Base-by-base conservation (phyloP, 2,888 invertebrate genomes). In the Strigamia crassipes region DNA sequence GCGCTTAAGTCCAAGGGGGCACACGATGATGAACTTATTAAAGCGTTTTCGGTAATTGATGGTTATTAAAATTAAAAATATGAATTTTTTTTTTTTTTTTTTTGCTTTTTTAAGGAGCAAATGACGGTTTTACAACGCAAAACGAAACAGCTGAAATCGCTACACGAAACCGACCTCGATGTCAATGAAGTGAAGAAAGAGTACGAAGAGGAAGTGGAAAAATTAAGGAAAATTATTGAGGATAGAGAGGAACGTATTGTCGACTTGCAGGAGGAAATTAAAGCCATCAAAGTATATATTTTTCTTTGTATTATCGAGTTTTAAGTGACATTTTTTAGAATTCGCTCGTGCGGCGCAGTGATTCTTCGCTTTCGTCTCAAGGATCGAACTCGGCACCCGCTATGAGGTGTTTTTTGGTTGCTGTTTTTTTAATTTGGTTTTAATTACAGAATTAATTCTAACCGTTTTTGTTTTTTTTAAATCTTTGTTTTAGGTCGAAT, bases 1-100 rank as follows among this genome's bases (percentile, higher is more conserved):
- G 90, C 91, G 0, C 87, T 92, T 83, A 89, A 91, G 34, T 92
- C 92, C 83, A 92, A 92, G 86, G 90, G 91, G 82, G 90, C 90
- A 42, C 91, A 90, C 84, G 92, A 92, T 85, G 91, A 92, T 84
- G 87, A 91, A 82, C 18, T 81, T 9, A 42, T 81, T 10, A 18
- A 23, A 18, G 31, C 77, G 6, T 42, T 38, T n/a, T 77, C 46
- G 81, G 81, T 81, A 73, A 27, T n/a, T 6, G 21, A 23, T n/a
- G 10, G 9, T 27, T 31, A 12, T 27, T 12, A n/a, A 34, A 34
- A 27, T 34, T 10, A 27, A 18, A 27, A 27, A 38, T n/a, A 18
- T 21, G 23, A 6, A 66, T 78, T 9, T 78, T 27, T 12, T 8
- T 6, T 12, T 78, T 78, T 78, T 78, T 38, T 15, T 9, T 78